A percentile compares a stretch with the other conserved stretches of the same genome.
These are phyloP conservation scores for Falco cherrug DNA, from an alignment of 2,797 vertebrate genomes.

Conservation along the genomic window DNA sequence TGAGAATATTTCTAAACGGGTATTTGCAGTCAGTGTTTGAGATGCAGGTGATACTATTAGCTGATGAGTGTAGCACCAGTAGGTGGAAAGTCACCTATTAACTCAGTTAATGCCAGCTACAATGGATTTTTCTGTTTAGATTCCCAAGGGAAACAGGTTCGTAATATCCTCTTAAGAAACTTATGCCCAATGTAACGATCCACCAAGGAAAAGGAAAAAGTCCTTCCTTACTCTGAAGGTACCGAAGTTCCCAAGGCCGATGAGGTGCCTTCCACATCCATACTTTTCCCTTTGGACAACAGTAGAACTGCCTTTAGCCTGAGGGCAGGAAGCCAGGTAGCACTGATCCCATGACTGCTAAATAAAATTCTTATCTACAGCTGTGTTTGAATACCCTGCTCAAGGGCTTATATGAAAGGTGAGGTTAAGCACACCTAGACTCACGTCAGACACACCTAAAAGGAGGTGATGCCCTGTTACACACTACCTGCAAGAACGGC, in stretches of 20 bases:
- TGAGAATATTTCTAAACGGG: not conserved
- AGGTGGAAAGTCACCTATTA: not conserved
- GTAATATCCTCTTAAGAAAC: not conserved
- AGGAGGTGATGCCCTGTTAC: not conserved
- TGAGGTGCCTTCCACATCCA: accelerated
- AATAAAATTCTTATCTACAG: not conserved
- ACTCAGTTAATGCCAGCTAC: not conserved
- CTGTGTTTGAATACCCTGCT: not conserved
- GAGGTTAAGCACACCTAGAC: not conserved
- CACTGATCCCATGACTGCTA: not conserved
- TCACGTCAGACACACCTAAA: not conserved
- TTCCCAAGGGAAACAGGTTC: not conserved
- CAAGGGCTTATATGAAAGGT: not conserved
- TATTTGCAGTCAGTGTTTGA: not conserved
- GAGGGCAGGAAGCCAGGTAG: not conserved
- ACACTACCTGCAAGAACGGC: not conserved
- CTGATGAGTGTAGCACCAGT: not conserved
- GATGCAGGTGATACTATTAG: not conserved
- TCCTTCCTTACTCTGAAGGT: not conserved
- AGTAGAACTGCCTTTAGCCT: not conserved
- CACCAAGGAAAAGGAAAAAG: not conserved
- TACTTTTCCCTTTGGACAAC: not conserved
- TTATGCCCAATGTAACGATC: not conserved
- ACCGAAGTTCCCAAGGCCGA: not conserved
- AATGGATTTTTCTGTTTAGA: not conserved